phyloP scores from a whole-genome alignment of 1,140 invertebrate genomes.

The Trinorchestia longiramus region DNA sequence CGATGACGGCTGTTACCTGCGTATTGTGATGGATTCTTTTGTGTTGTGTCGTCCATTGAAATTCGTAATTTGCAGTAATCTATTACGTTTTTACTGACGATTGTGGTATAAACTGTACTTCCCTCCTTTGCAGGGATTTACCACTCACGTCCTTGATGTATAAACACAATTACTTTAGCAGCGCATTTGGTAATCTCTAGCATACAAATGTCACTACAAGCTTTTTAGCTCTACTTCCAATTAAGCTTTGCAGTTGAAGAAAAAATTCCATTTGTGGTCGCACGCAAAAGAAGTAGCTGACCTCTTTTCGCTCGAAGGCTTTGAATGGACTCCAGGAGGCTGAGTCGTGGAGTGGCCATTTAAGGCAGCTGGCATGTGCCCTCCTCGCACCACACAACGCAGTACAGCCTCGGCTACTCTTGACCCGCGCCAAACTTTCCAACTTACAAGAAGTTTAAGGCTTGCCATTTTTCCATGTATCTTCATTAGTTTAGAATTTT shows the following conservation, averaged over 20 bases:
- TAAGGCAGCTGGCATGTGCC: background rate
- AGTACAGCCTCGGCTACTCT: background rate
- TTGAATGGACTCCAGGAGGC: background rate
- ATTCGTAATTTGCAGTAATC: background rate
- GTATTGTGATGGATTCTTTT: background rate
- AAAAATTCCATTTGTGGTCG: background rate
- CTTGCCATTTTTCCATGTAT: background rate
- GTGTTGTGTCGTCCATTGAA: background rate
- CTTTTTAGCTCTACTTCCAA: background rate
- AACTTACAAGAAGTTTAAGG: background rate
- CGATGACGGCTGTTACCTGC: no score
- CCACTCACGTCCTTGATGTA: background rate
- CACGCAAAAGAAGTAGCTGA: background rate
- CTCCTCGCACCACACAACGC: background rate
- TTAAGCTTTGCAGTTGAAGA: background rate
- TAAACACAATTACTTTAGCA: background rate
- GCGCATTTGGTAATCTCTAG: background rate
- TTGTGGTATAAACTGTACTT: background rate
- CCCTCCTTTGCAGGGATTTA: background rate
- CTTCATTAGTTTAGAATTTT: background rate
- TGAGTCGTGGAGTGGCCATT: background rate
- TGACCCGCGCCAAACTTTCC: slow-evolving; percentile 4
- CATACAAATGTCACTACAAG: background rate
- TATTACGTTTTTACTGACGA: background rate
- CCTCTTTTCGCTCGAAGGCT: background rate